Percentiles rank a stretch among this genome's conserved stretches.
These are phyloP conservation scores for Drosophila obscura DNA, from an alignment of 1,140 invertebrate species.

Conservation along the genomic window DNA sequence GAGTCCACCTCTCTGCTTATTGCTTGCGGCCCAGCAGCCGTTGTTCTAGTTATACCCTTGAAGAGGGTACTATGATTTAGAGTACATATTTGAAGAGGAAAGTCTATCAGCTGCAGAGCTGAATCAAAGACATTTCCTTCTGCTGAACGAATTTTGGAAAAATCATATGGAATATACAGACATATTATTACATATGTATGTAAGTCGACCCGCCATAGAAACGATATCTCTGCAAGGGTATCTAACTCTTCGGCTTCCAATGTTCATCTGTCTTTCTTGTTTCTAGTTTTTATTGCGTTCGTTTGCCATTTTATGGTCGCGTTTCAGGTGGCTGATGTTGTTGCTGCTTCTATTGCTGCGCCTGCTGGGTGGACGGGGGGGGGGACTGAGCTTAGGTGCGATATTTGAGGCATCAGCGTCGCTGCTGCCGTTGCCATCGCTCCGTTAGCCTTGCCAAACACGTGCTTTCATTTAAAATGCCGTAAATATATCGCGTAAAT, in stretches of 20 bases:
- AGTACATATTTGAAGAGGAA: too few relatives aligned
- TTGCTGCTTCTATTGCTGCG: conserved; percentile 19
- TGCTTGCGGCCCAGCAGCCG: conserved; percentile 37
- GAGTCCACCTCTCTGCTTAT: neutral
- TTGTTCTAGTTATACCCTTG: conserved; percentile 43
- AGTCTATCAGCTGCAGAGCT: too few relatives aligned
- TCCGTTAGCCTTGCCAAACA: conserved; percentile 57
- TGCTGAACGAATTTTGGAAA: too few relatives aligned
- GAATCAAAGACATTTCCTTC: too few relatives aligned
- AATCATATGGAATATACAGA: too few relatives aligned
- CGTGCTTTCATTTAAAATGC: conserved; percentile 73
- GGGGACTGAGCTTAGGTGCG: conserved; percentile 25
- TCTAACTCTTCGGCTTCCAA: too few relatives aligned
- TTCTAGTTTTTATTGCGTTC: conserved; percentile 73
- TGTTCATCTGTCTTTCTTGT: too few relatives aligned
- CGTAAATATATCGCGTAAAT: conserved; percentile 65
- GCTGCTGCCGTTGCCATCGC: neutral
- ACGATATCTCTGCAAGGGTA: too few relatives aligned
- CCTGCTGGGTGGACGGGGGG: conserved; percentile 8
- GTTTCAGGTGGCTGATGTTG: conserved; percentile 54
- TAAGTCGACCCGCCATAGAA: too few relatives aligned
- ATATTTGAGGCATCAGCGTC: conserved; percentile 45
- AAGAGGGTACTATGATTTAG: too few relatives aligned
- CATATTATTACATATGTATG: too few relatives aligned
- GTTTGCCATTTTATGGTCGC: conserved; percentile 75